These are phyloP conservation scores for Phrynocephalus vlangalii DNA, from an alignment of 2,797 vertebrate genomes.

Conservation along the genomic window DNA sequence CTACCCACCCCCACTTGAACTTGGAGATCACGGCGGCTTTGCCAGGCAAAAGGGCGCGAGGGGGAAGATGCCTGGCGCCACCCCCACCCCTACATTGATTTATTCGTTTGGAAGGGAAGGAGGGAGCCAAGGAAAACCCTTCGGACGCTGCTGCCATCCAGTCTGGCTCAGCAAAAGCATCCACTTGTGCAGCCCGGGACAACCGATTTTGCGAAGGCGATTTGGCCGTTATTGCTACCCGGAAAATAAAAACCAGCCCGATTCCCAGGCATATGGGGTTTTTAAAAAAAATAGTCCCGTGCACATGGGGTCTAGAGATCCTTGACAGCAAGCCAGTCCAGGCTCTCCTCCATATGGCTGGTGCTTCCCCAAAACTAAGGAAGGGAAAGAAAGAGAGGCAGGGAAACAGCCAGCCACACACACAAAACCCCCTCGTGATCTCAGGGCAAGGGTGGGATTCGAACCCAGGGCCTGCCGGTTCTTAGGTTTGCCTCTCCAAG, in stretches of 20 bases:
- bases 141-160: background rate
- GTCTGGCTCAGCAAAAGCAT: background rate
- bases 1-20: background rate
- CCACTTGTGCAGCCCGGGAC: background rate
- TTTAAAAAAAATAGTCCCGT: no score
- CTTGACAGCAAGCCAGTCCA: no score
- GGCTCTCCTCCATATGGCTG: no score
- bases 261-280: background rate
- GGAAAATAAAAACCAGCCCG: background rate
- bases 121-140: background rate
- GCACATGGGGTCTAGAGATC: no score
- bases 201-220: background rate
- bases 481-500: background rate
- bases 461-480: background rate
- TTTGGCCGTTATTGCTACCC: background rate
- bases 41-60: background rate
- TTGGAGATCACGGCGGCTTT: no score
- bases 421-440: background rate
- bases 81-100: no score
- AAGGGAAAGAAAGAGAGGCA: background rate
- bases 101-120: background rate
- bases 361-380: no score
- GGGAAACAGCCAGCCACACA: background rate
- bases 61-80: background rate
- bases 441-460: background rate